Base-by-base conservation (phyloP, 2,797 vertebrate species). In the Podarcis lilfordi region DNA sequence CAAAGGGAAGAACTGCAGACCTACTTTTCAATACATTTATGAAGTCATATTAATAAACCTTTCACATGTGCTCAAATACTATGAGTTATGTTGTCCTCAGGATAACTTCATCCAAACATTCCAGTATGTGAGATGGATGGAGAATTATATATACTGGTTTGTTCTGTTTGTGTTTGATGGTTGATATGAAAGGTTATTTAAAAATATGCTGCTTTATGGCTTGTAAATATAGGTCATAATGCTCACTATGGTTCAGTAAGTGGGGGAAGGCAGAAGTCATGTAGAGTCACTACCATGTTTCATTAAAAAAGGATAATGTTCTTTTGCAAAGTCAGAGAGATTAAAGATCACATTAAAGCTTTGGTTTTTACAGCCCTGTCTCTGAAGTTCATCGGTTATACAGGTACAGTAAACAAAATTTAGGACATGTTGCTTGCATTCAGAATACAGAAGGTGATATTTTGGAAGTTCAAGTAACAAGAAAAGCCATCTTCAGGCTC, bases 1-100 rank as follows among this genome's bases (percentile, higher is more conserved):
- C 82, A 92, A 92, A 91, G 89, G 3, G 23, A 89, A 92, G 69
- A 91, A 0, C 29, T 86, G 59, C 90, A 3, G 27, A 91, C 91
- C 84, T 90, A 40, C 40, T 91, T 93, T 94, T 94, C 88, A 92
- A 88, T 91, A 90, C 76, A 91, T 84, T 90, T 92, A 90, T 88
- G 50, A 91, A 25, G 61, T 85, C 92, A 50, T 35, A 84, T 77
- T 86, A 93, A 88, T 72, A 71, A 37, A 76, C 1, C 9, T 25
- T 84, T 83, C 29, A 27, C 1, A 3, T 76, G 91, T 82, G 5
- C 8, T 43, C 40, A 89, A 91, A 81, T 86, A 90, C 94, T 85
- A 68, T 50, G 66, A 90, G 17, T 86, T 92, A n/a, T 77, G 50
- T 75, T 89, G 75, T 92, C 11, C 8, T 85, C 11, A 29, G 27